Evolutionary conservation across 1,140 invertebrate genomes (phyloP), one percentile per base, ranked within the genome.

Genomic region (Macrosteles quadrilineatus): DNA sequence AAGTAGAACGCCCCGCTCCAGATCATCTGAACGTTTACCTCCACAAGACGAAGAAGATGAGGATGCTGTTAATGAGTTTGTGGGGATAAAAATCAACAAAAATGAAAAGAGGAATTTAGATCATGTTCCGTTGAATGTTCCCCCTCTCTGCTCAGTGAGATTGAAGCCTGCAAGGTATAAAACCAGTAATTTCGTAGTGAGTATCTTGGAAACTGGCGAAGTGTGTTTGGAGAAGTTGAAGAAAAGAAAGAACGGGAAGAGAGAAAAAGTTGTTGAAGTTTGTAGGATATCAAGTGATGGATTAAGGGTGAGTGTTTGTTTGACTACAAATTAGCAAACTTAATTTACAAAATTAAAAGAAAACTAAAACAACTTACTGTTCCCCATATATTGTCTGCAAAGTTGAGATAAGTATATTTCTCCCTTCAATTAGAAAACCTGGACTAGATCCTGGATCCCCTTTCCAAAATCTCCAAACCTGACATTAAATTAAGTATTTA

Each of bases 211-310:
- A 9, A 85, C 85, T 76, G 90, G 90, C 0, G 89, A 93, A 82
- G 93, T 98, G 19, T 90, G 88, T 74, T 84, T 97, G 9, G 94
- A 98, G 77, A 92, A 96, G 76, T 83, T 95, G 6, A 91, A 91
- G 78, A 87, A 83, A 59, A 90, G 87, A 77, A 87, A 87, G 43
- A 87, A 87, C 76, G 78, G 81, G 11, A 86, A 87, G 76, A 82
- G 87, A 79, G 91, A 96, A 77, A 87, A 84, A 76, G 86, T 97
- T 27, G 82, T 86, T 6, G 93, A 94, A 83, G 87, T 95, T 1
- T 93, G 93, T 78, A 84, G 91, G 74, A 95, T 98, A 79, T 95
- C 94, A 0, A 84, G 85, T 27, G 93, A 98, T 84, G 96, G 96
- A 30, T 82, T 90, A 75, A 86, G 80, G 74, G 83, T 84, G 77